Evolutionary conservation across 2,888 invertebrate genomes (phyloP).

Genomic region (Drosophila ustulata): DNA sequence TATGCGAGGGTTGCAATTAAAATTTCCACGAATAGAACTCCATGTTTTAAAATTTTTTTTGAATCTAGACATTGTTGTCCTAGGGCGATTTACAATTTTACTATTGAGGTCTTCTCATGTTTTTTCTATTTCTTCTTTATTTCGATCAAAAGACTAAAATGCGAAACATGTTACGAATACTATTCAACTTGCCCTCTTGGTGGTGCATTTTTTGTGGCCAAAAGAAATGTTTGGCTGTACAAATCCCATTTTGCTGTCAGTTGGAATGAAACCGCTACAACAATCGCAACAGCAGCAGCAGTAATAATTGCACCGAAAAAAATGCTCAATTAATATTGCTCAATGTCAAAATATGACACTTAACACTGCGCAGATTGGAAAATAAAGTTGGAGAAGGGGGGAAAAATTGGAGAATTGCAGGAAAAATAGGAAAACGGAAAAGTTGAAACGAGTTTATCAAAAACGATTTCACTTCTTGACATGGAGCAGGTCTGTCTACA

Average conservation of each 20-base stretch:
- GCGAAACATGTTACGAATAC: not conserved
- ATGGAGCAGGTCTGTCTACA: not conserved
- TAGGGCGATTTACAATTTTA: too few relatives aligned
- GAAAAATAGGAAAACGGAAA: slow-evolving; percentile 31
- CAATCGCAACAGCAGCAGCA: slow-evolving; percentile 21
- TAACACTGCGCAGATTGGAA: slow-evolving; percentile 57
- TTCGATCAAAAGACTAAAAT: not conserved
- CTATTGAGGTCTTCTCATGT: too few relatives aligned
- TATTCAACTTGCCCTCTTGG: not conserved
- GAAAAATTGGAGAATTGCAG: not conserved
- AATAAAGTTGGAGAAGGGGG: slow-evolving; percentile 26
- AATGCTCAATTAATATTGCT: slow-evolving; percentile 67
- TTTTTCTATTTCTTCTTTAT: too few relatives aligned
- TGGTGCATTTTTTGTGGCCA: slow-evolving; percentile 13
- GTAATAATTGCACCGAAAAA: slow-evolving; percentile 18
- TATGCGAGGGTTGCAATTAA: slow-evolving; percentile 12
- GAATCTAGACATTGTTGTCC: too few relatives aligned
- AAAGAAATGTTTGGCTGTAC: slow-evolving; percentile 16
- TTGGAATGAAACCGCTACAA: slow-evolving; percentile 10
- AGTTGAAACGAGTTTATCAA: slow-evolving; percentile 41
- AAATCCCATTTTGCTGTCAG: slow-evolving; percentile 20
- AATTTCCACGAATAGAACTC: not conserved
- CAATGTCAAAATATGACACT: slow-evolving; percentile 71
- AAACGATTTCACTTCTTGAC: slow-evolving; percentile 22
- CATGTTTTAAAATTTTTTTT: too few relatives aligned